phyloP scores from a whole-genome alignment of 2,888 invertebrate genomes.

The Ochropleura plecta region DNA sequence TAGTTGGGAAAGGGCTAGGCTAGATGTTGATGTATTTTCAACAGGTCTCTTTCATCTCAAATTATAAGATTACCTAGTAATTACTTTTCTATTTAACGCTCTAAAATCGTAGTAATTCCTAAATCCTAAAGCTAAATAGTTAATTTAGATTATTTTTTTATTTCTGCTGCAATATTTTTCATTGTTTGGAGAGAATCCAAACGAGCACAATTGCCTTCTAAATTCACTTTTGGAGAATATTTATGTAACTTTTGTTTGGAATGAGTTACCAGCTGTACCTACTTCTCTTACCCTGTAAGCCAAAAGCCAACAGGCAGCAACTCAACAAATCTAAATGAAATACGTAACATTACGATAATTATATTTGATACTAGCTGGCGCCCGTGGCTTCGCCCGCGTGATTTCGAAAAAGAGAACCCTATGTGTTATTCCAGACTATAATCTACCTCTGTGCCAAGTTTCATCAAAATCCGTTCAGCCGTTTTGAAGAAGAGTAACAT shows the following conservation, averaged over 20 bases:
- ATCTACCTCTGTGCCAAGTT: no score
- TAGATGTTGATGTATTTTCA: not conserved
- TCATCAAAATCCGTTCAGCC: no score
- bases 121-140: not conserved
- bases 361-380: no score
- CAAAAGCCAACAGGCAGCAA: not conserved
- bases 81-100: not conserved
- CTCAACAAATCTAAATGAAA: not conserved
- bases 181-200: constrained; percentile 46
- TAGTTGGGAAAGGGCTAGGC: no score
- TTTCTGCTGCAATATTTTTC: constrained; percentile 13
- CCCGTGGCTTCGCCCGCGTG: no score
- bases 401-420: no score
- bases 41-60: not conserved
- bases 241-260: not conserved
- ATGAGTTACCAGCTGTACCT: not conserved
- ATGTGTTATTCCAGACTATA: no score
- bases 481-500: no score
- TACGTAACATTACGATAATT: no score
- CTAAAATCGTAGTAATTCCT: not conserved
- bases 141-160: constrained; percentile 13
- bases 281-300: not conserved
- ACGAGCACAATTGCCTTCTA: constrained; percentile 12
- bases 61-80: not conserved
- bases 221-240: constrained; percentile 27